phyloP scores from a whole-genome alignment of 2,888 invertebrate genomes.

The Chloroclysta siterata region DNA sequence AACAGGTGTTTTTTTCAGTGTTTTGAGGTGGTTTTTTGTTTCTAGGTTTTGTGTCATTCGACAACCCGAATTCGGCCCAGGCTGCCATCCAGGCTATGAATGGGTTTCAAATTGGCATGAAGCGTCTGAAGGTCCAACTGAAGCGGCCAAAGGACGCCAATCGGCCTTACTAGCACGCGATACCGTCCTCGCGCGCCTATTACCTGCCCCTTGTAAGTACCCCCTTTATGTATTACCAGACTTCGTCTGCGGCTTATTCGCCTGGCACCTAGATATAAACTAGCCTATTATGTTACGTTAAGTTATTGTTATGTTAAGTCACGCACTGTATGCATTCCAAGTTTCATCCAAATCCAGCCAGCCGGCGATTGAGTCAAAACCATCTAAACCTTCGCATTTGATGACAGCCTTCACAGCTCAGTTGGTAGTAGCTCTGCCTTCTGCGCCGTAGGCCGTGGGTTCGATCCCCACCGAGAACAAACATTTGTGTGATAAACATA shows the following conservation, averaged over 20 bases:
- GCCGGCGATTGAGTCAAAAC: too few species aligned
- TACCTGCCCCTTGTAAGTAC: constrained; percentile 62
- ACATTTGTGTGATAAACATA: too few species aligned
- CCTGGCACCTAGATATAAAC: too few species aligned
- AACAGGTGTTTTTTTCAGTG: neutral
- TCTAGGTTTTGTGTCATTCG: constrained; percentile 99
- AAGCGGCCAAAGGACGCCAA: constrained; percentile 99
- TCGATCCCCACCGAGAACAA: too few species aligned
- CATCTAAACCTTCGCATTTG: too few species aligned
- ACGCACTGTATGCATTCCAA: too few species aligned
- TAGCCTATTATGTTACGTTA: too few species aligned
- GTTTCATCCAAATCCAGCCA: too few species aligned
- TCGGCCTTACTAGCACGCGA: constrained; percentile 96
- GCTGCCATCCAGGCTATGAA: constrained; percentile 99
- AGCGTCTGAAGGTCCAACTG: constrained; percentile 99
- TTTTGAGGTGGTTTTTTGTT: constrained; percentile 34
- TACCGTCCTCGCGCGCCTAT: constrained; percentile 83
- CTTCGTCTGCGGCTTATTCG: neutral
- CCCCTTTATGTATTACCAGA: neutral
- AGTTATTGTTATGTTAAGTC: too few species aligned
- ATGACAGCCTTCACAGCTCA: too few species aligned
- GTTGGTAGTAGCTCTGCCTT: too few species aligned
- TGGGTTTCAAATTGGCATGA: constrained; percentile 99
- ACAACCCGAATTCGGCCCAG: constrained; percentile 99
- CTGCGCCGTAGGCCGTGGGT: too few species aligned